Base-by-base conservation (phyloP, 1,140 invertebrate species). In the Bemisia tabaci region DNA sequence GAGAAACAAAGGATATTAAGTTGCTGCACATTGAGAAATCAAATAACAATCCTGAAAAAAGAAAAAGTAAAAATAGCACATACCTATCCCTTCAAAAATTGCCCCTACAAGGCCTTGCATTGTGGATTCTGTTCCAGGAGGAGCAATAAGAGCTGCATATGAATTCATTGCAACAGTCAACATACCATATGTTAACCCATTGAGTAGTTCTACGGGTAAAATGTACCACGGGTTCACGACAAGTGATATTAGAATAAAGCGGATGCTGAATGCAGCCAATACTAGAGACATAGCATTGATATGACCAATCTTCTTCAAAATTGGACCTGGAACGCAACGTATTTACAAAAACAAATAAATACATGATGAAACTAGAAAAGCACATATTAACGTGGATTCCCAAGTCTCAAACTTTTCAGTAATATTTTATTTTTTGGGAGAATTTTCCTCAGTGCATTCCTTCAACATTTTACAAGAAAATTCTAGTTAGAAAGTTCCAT, bases 131-230 rank as follows among this genome's bases (percentile, higher is more conserved):
- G 88, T 90, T 9, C 92, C 92, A 1, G 85, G 81, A n/a, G 92
- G 91, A 5, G 91, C 86, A 1, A 93, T 84, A 70, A 87, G 84
- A 73, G 86, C 90, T 0, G 91, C 92, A 77, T 94, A 95, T 0
- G 89, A 90, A 12, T 91, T 86, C 86, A 94, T 92, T 5, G 91
- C 86, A 0, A 91, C 84, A 79, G 92, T 96, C 74, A 91, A 91
- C 67, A 96, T 80, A 12, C 93, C 92, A 74, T 91, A 91, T 0
- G 92, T 92, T 11, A 94, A 78, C n/a, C 92, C 92, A 78, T 95
- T 91, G 11, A 92, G 77, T 65, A 93, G 75, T 77, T 96, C 94
- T 27, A 96, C 84, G 1, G 91, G 85, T 65, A 97, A 78, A 63
- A 90, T 84, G 75, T 82, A 84, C 91, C 92, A 94, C 0, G 89